Conservation (phyloP, 2,797 vertebrate species). For the Prionace glauca region DNA sequence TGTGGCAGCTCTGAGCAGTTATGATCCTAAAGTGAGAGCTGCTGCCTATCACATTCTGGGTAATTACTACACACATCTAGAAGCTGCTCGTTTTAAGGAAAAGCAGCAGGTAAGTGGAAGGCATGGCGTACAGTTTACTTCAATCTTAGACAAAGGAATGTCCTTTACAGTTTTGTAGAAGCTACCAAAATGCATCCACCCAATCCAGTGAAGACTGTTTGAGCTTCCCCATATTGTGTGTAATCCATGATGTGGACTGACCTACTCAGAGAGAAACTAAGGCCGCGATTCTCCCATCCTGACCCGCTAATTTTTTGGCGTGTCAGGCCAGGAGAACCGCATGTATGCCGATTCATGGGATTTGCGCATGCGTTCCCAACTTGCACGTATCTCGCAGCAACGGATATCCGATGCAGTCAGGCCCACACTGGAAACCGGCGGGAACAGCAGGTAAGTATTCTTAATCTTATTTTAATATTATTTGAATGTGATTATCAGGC, state of each 20-base stretch:
- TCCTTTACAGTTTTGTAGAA: neutral
- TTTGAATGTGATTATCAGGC: too few relatives aligned
- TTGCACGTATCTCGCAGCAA: too few relatives aligned
- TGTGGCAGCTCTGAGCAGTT: constrained; percentile 79
- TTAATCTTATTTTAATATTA: too few relatives aligned
- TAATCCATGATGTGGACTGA: neutral
- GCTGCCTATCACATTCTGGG: constrained; percentile 73
- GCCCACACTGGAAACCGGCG: too few relatives aligned
- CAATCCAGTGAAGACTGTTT: neutral
- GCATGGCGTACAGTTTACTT: neutral
- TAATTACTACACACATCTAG: constrained; percentile 77
- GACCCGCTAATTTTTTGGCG: too few relatives aligned
- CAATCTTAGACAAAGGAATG: neutral
- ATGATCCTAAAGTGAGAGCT: constrained; percentile 73
- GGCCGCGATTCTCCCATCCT: too few relatives aligned
- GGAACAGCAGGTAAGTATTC: too few relatives aligned
- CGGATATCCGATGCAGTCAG: too few relatives aligned
- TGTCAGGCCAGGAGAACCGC: too few relatives aligned
- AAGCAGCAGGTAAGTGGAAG: constrained; percentile 70
- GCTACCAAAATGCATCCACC: neutral
- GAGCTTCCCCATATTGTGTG: neutral
- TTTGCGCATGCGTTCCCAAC: too few relatives aligned
- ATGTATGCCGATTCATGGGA: too few relatives aligned
- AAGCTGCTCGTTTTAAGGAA: constrained; percentile 74
- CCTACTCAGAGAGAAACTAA: neutral